Evolutionary conservation across 2,888 invertebrate genomes (phyloP), one percentile per base, ranked within the genome.

Genomic region (Euclidia mi): DNA sequence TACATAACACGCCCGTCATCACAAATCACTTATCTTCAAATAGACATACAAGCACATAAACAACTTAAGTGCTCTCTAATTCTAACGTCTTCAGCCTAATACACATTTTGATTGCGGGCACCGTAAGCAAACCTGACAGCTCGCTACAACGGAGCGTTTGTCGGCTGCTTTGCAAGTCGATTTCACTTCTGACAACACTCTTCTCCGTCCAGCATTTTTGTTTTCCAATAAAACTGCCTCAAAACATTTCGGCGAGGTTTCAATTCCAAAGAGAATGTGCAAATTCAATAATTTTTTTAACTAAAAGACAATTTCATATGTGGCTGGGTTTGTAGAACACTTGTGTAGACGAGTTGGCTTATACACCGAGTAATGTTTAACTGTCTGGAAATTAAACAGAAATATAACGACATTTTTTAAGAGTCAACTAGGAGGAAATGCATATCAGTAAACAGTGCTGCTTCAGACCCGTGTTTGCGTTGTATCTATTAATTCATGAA

Each of bases 121-220:
- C 56, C 56, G 25, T 48, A 40, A 50, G 49, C 41, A 51, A 59
- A 59, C 59, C 62, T 66, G 58, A 59, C 43, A 47, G 45, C 47
- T 50, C 58, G 52, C 58, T 41, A 63, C 60, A 51, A 28, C 31
- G 7, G 38, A 47, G 57, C 60, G 51, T 44, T 57, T 29, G 37
- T 61, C 11, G 65, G 43, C 82, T 82, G 78, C 53, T 87, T 87
- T 87, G 85, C 84, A 86, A 88, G 84, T 87, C 88, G 86, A 85
- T 85, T 68, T 73, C 59, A 66, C 59, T 66, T 60, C 55, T 68
- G 78, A 74, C 72, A 80, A 78, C 78, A 79, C 72, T 67, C 62
- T 18, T 51, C n/a, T 63, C 51, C 59, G 65, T 73, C 64, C 63
- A 64, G 67, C 55, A 57, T 71, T 71, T 73, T 67, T 62, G 61